A percentile compares a stretch with the other conserved stretches of the same genome.
Conservation (phyloP, 2,113 vertebrate species). For the Cervus canadensis region DNA sequence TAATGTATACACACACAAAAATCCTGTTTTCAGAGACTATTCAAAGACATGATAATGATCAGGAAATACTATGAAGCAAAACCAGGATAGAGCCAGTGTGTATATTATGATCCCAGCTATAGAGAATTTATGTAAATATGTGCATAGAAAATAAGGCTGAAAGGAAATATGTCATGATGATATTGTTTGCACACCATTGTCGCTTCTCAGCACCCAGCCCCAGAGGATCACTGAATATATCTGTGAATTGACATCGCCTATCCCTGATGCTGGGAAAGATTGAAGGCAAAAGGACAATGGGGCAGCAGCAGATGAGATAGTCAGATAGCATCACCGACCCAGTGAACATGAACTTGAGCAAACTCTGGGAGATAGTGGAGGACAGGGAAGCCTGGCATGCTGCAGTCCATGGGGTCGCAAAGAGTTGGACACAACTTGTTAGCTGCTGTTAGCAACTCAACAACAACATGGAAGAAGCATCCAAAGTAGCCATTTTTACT, state of each 20-base stretch:
- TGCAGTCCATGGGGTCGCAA: neutral
- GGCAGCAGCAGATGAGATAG: neutral
- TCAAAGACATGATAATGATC: neutral
- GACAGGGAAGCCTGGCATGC: neutral
- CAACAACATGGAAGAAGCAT: neutral
- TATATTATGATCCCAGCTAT: neutral
- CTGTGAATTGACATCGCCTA: neutral
- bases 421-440: neutral
- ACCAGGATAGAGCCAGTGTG: neutral
- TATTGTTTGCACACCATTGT: neutral
- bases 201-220: neutral
- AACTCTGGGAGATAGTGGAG: neutral
- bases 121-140: conserved; percentile 16
- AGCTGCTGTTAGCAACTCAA: neutral
- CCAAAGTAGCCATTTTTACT: neutral
- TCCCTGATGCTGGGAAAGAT: neutral
- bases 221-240: neutral
- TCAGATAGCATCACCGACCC: neutral
- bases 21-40: neutral
- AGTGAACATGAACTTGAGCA: neutral
- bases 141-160: neutral
- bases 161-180: neutral
- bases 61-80: neutral
- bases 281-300: neutral
- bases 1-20: accelerated